A percentile compares a stretch with the other conserved stretches of the same genome.
These are phyloP conservation scores for Geotrypetes seraphini DNA, from an alignment of 2,797 vertebrate species.

Conservation along the genomic window DNA sequence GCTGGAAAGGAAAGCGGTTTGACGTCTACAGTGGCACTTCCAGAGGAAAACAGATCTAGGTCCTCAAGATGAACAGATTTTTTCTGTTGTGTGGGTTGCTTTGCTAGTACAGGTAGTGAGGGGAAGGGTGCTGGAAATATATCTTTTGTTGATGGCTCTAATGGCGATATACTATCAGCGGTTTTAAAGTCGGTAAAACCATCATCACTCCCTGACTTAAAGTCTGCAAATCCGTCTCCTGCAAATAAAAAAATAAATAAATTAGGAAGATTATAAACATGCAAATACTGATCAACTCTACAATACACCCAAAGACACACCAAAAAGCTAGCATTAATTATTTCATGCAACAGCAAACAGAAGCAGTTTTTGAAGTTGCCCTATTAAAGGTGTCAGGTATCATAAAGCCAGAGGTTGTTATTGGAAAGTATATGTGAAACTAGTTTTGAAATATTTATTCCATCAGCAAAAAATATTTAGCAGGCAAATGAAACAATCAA, in stretches of 20 bases:
- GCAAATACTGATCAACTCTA: neutral
- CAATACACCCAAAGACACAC: neutral
- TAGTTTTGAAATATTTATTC: no score
- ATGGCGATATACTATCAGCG: slow-evolving; percentile 84
- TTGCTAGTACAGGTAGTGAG: slow-evolving; percentile 58
- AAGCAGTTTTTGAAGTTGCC: no score
- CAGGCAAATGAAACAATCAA: no score
- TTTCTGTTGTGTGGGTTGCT: slow-evolving; percentile 69
- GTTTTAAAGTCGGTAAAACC: slow-evolving; percentile 98
- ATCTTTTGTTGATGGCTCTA: slow-evolving; percentile 80
- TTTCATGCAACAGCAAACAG: slow-evolving; percentile 9
- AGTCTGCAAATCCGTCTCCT: slow-evolving; percentile 92
- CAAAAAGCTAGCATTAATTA: neutral
- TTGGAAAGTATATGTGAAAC: no score
- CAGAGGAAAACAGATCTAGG: slow-evolving; percentile 82
- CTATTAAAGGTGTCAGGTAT: no score
- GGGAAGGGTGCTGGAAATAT: slow-evolving; percentile 78
- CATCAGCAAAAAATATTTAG: no score
- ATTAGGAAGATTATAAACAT: neutral
- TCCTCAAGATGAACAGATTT: slow-evolving; percentile 79
- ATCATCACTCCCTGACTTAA: slow-evolving; percentile 81
- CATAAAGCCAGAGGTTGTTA: no score
- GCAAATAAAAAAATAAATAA: slow-evolving; percentile 11
- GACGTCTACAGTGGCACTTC: slow-evolving; percentile 48
- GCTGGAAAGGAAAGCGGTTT: slow-evolving; percentile 63